These are phyloP conservation scores for Caenorhabditis sp. DNA, from an alignment of 2,888 invertebrate species.

Conservation along the genomic window DNA sequence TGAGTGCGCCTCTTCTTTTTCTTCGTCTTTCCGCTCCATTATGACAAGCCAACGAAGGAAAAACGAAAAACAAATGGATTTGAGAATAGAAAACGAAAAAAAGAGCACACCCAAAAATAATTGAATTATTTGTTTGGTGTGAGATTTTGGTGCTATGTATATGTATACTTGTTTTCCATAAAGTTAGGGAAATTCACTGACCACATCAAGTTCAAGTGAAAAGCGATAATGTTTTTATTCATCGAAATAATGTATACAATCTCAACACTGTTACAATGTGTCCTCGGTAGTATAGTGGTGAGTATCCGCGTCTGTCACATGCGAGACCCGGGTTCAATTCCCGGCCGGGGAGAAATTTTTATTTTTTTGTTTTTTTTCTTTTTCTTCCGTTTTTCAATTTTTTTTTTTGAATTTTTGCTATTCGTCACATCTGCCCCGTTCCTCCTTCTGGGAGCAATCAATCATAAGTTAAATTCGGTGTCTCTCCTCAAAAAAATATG, in stretches of 20 bases:
- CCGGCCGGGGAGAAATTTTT: constrained; percentile 54
- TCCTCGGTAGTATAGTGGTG: constrained; percentile 49
- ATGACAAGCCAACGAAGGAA: constrained; percentile 22
- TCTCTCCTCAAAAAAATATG: no score
- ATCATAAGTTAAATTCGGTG: not conserved
- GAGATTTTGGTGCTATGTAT: constrained; percentile 3
- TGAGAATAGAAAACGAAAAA: not conserved
- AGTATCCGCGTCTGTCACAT: constrained; percentile 60
- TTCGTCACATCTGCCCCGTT: constrained; percentile 4
- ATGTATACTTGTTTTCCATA: no score
- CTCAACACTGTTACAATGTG: constrained; percentile 7
- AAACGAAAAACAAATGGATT: constrained; percentile 32
- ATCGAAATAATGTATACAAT: no score
- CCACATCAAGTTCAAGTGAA: no score
- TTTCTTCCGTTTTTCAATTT: no score
- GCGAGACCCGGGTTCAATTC: constrained; percentile 58
- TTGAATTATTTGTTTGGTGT: constrained; percentile 14
- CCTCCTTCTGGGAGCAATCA: not conserved
- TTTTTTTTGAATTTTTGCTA: no score
- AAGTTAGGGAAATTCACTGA: no score
- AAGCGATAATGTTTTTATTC: no score
- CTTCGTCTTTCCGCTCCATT: constrained; percentile 23
- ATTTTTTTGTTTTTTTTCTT: constrained; percentile 20
- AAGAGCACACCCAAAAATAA: constrained; percentile 5
- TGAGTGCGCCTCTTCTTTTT: not conserved